These are phyloP conservation scores for Sorex araneus DNA, from an alignment of 2,113 vertebrate genomes.

Conservation along the genomic window DNA sequence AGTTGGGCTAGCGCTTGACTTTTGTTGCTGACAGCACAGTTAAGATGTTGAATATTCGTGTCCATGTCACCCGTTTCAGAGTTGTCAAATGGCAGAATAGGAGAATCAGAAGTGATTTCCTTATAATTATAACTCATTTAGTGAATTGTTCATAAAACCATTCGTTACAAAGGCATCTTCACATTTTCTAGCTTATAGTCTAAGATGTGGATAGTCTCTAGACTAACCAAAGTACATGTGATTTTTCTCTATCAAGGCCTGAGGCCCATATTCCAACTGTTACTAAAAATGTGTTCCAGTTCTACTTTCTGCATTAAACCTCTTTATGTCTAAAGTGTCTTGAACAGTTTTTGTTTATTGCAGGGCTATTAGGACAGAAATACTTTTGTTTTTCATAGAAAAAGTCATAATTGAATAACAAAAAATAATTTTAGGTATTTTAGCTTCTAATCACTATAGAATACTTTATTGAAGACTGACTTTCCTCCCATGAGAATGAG, in stretches of 20 bases:
- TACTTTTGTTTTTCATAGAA: not conserved
- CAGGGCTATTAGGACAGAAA: not conserved
- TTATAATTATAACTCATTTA: not conserved
- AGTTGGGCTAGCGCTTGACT: not conserved
- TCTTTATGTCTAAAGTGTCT: conserved; percentile 3
- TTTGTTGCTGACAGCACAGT: not conserved
- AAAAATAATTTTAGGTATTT: not conserved
- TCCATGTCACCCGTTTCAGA: not conserved
- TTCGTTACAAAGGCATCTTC: not conserved
- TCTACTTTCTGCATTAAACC: conserved; percentile 36
- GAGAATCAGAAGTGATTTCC: not conserved
- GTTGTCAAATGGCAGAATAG: not conserved
- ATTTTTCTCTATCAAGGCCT: not conserved
- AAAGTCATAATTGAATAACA: not conserved
- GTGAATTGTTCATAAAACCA: not conserved
- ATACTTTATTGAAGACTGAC: not conserved
- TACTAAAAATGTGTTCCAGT: not conserved
- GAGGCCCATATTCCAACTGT: not conserved
- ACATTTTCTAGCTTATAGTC: not conserved
- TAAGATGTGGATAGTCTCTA: not conserved
- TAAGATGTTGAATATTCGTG: not conserved
- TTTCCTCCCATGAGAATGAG: conserved; percentile 8
- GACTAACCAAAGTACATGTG: not conserved
- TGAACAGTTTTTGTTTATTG: not conserved
- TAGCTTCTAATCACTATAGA: not conserved